These are phyloP conservation scores for Chrysaora quinquecirrha DNA, from an alignment of 30 jellyfish, hydroid and myxozoan genomes.

Conservation along the genomic window DNA sequence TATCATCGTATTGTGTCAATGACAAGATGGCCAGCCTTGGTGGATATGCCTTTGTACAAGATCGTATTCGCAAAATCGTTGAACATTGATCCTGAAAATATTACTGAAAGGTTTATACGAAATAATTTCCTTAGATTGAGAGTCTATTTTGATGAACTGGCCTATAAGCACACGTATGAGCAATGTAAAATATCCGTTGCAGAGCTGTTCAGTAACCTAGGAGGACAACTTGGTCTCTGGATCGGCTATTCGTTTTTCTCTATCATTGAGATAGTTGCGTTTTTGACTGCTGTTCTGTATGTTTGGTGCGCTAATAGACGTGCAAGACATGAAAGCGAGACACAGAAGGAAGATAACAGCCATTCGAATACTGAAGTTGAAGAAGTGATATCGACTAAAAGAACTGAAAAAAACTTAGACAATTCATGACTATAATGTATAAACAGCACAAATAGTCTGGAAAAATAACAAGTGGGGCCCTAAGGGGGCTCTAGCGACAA, in stretches of 20 bases:
- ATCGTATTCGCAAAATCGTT: slow-evolving; percentile 37
- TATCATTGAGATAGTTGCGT: slow-evolving; percentile 39
- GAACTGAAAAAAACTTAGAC: no score
- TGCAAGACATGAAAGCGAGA: no score
- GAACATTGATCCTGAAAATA: background rate
- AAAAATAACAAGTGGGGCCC: no score
- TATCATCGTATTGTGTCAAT: slow-evolving; percentile 60
- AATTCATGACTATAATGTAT: no score
- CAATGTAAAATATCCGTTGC: slow-evolving; percentile 43
- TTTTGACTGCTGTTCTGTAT: background rate
- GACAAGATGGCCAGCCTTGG: slow-evolving; percentile 74
- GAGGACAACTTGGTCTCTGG: slow-evolving; percentile 75
- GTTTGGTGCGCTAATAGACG: background rate
- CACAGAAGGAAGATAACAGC: no score
- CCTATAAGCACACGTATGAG: slow-evolving; percentile 44
- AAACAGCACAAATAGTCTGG: no score
- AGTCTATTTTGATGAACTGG: slow-evolving; percentile 62
- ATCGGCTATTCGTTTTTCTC: slow-evolving; percentile 60
- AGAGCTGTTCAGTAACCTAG: slow-evolving; percentile 62
- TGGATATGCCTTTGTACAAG: slow-evolving; percentile 48
- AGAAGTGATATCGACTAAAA: no score
- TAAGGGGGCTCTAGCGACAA: no score
- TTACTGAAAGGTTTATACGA: slow-evolving; percentile 28
- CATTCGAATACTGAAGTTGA: no score
- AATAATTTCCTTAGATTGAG: slow-evolving; percentile 39